Conservation (phyloP, 2,888 invertebrate genomes). For the Anodontia alba region DNA sequence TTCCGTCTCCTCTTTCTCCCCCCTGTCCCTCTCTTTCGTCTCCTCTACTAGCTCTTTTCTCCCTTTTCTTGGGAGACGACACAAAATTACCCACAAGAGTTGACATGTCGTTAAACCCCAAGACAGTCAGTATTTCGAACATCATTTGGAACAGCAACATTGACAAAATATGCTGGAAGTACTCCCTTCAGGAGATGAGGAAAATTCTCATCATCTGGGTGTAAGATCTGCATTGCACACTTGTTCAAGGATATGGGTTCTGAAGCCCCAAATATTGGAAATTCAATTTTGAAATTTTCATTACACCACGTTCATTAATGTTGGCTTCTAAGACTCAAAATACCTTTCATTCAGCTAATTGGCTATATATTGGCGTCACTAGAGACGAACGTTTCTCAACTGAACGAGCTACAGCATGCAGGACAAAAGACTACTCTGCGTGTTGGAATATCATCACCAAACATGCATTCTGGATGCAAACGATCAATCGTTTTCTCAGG, state of each 20-base stretch:
- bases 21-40: too few species aligned
- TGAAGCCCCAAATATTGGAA: not conserved
- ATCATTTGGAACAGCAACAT: not conserved
- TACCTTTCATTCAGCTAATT: not conserved
- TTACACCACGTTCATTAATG: not conserved
- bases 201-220: not conserved
- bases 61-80: too few species aligned
- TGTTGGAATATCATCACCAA: not conserved
- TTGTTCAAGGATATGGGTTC: conserved; percentile 11
- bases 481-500: not conserved
- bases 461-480: not conserved
- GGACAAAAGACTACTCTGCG: not conserved
- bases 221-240: not conserved
- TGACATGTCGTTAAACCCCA: too few species aligned
- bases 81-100: too few species aligned
- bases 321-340: not conserved
- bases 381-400: not conserved
- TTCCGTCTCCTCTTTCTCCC: too few species aligned
- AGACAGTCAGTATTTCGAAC: too few species aligned
- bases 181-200: not conserved
- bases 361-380: not conserved
- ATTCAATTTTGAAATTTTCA: conserved; percentile 1
- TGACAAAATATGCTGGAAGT: not conserved
- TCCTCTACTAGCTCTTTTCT: too few species aligned
- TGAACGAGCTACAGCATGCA: not conserved